phyloP scores from a whole-genome alignment of 2,888 invertebrate species.

The Mesopsocus fuscifrons region DNA sequence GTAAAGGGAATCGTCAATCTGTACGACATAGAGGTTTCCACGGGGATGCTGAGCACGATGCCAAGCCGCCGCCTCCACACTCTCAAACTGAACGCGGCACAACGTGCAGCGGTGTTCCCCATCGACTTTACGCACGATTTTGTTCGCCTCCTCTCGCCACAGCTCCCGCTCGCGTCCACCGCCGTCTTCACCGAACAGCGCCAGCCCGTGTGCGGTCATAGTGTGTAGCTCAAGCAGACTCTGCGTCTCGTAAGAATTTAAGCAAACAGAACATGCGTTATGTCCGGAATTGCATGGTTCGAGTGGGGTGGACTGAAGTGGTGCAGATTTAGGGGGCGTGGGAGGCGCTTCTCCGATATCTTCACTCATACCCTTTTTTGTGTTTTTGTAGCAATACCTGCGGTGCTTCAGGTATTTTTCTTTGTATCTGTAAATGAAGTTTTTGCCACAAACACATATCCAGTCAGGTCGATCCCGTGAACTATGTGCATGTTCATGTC shows the following conservation, averaged over 20 bases:
- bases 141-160: slow-evolving; percentile 2
- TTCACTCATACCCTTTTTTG: neutral
- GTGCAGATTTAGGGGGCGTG: neutral
- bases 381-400: neutral
- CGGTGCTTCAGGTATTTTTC: neutral
- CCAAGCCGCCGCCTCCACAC: neutral
- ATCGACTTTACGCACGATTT: neutral
- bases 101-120: neutral
- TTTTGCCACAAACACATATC: neutral
- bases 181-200: neutral
- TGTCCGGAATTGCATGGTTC: neutral
- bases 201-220: neutral
- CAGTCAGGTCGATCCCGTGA: neutral
- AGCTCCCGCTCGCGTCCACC: neutral
- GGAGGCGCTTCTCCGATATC: neutral
- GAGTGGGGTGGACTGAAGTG: neutral
- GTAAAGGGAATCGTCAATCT: neutral
- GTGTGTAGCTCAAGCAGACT: neutral
- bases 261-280: neutral
- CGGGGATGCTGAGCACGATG: neutral
- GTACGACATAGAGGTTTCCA: slow-evolving; percentile 6
- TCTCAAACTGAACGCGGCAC: neutral
- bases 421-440: neutral
- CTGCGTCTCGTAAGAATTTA: neutral
- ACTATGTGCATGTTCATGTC: neutral